Evolutionary conservation across 2,888 invertebrate genomes (phyloP).

Genomic region (Himalopsyche kuldschensis): DNA sequence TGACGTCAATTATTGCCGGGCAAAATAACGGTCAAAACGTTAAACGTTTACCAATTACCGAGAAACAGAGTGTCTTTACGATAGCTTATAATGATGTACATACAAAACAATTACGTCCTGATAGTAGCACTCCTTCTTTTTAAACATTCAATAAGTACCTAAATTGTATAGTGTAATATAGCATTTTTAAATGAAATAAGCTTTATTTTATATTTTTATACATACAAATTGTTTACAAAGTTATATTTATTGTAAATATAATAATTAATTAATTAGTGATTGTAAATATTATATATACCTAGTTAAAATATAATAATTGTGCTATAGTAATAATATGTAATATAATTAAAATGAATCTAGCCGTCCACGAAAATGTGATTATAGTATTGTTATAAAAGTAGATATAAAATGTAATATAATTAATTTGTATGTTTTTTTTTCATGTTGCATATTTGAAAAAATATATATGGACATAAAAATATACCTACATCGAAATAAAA

Average conservation of each 20-base stretch:
- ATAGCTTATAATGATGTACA: constrained; percentile 91
- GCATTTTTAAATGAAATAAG: constrained; percentile 18
- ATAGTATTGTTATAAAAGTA: not conserved
- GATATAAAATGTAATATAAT: constrained; percentile 5
- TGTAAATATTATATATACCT: constrained; percentile 12
- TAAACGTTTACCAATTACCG: constrained; percentile 70
- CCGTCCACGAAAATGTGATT: constrained; percentile 29
- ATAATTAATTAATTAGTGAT: constrained; percentile 3
- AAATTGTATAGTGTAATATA: constrained; percentile 21
- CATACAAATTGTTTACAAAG: constrained; percentile 10
- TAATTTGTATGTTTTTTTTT: constrained; percentile 16
- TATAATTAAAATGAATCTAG: constrained; percentile 12
- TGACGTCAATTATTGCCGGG: constrained; percentile 61
- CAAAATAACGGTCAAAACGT: constrained; percentile 56
- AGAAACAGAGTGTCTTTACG: constrained; percentile 91
- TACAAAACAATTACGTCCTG: constrained; percentile 78
- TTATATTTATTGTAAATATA: constrained; percentile 12
- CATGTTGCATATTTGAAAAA: not conserved
- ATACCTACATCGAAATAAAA: not conserved
- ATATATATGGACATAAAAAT: not conserved
- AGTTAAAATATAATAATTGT: not conserved
- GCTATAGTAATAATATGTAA: not conserved
- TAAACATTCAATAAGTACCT: constrained; percentile 36
- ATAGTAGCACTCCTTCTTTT: constrained; percentile 75
- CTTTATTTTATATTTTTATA: constrained; percentile 38